Percentiles rank a stretch among this genome's conserved stretches.
These are phyloP conservation scores for Platysternon megacephalum DNA, from an alignment of 2,113 vertebrate genomes.

Conservation along the genomic window DNA sequence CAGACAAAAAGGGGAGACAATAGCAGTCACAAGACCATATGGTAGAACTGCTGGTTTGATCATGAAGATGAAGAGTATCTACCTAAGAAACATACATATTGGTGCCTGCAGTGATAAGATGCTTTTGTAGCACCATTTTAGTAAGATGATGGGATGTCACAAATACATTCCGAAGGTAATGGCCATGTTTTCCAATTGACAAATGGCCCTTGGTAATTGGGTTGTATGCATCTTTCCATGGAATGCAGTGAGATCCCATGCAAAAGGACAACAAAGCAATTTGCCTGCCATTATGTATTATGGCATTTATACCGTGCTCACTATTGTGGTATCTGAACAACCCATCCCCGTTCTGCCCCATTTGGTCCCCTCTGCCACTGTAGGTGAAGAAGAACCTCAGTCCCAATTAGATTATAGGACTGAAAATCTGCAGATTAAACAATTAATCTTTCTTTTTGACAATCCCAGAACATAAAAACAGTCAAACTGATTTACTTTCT, in stretches of 20 bases:
- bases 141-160: neutral
- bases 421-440: neutral
- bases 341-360: neutral
- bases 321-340: neutral
- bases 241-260: neutral
- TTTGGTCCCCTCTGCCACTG: rapidly evolving
- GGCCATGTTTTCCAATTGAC: neutral
- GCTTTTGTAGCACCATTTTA: neutral
- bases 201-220: rapidly evolving
- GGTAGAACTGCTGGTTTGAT: neutral
- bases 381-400: neutral
- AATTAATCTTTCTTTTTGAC: neutral
- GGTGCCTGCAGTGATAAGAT: neutral
- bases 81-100: neutral
- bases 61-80: neutral
- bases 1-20: neutral
- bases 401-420: neutral
- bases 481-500: conserved; percentile 9
- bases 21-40: neutral
- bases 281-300: neutral
- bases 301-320: neutral
- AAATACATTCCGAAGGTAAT: neutral
- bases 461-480: neutral
- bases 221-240: neutral
- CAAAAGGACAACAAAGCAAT: neutral